phyloP scores from a whole-genome alignment of 2,113 vertebrate species.

The Percina caprodes region DNA sequence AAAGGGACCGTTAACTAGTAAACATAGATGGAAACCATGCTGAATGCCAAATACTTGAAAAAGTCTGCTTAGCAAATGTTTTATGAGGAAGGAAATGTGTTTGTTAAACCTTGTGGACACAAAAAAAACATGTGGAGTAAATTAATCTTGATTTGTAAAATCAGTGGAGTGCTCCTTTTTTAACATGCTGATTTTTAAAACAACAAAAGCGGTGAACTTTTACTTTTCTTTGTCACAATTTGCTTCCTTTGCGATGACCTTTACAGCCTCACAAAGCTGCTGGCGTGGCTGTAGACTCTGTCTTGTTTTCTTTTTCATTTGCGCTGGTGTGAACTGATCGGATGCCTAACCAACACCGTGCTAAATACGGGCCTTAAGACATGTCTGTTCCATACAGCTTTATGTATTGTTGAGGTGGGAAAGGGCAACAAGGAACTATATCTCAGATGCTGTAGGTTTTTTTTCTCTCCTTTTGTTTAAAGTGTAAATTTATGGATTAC shows the following conservation, averaged over 20 bases:
- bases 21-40: not conserved
- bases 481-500: slow-evolving; percentile 4
- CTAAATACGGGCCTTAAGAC: not conserved
- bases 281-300: too few relatives aligned
- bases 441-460: slow-evolving; percentile 16
- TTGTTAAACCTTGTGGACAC: not conserved
- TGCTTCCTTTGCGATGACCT: not conserved
- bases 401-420: not conserved
- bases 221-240: not conserved
- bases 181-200: not conserved
- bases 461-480: not conserved
- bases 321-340: not conserved
- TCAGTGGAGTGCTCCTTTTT: not conserved
- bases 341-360: not conserved
- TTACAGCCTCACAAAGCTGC: not conserved
- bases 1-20: too few relatives aligned
- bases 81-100: not conserved
- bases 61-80: not conserved
- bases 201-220: not conserved
- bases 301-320: not conserved
- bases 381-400: not conserved
- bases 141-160: not conserved
- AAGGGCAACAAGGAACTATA: not conserved
- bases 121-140: not conserved
- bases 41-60: not conserved